Conservation (phyloP, 2,888 invertebrate genomes). For the Heliconius ismenius region DNA sequence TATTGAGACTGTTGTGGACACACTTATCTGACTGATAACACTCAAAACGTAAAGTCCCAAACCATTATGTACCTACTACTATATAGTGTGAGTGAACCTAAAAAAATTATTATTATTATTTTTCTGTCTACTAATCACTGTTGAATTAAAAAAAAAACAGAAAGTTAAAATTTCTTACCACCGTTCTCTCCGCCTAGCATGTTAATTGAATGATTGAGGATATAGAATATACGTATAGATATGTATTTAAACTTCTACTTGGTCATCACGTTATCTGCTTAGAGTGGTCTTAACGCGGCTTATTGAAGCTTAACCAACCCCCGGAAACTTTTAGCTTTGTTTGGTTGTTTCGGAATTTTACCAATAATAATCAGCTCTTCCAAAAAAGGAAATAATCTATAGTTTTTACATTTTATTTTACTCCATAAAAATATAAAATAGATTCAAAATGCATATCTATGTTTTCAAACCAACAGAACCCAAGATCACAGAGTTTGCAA, state of each 20-base stretch:
- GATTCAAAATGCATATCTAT: too few species aligned
- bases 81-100: too few species aligned
- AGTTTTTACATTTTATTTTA: too few species aligned
- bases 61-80: too few species aligned
- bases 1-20: too few species aligned
- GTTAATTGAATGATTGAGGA: neutral
- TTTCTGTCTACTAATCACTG: too few species aligned
- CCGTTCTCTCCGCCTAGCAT: neutral
- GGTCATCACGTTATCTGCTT: neutral
- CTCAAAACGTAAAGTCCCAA: too few species aligned
- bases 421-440: too few species aligned
- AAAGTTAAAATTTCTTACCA: too few species aligned
- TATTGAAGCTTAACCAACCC: neutral
- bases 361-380: neutral
- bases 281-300: slow-evolving; percentile 2
- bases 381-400: neutral
- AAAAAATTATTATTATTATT: too few species aligned
- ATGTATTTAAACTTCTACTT: neutral
- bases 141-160: too few species aligned
- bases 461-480: neutral
- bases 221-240: neutral
- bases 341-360: neutral
- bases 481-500: neutral
- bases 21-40: too few species aligned
- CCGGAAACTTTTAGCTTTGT: neutral